Evolutionary conservation across 2,888 invertebrate genomes (phyloP).

Genomic region (Neuroscelio doddi): DNA sequence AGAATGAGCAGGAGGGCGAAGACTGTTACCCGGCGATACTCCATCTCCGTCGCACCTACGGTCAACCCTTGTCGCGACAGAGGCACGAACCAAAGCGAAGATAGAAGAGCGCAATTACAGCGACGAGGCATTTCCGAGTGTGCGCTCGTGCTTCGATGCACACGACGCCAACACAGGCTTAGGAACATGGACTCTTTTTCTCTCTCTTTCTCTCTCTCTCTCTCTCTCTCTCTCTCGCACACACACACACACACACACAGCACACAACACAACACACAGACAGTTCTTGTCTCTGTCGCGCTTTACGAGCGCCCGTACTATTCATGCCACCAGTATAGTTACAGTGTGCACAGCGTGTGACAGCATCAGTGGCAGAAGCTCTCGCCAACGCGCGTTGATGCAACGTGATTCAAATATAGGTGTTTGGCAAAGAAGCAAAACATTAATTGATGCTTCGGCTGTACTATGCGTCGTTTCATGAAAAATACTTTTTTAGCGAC

Average conservation of each 20-base stretch:
- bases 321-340: not conserved
- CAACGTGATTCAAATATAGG: constrained; percentile 40
- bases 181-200: too few relatives aligned
- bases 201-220: not conserved
- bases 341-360: constrained; percentile 24
- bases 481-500: constrained; percentile 7
- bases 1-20: not conserved
- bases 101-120: constrained; percentile 20
- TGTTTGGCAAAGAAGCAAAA: constrained; percentile 40
- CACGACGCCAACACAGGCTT: constrained; percentile 1
- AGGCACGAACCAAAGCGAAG: constrained; percentile 38
- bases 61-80: constrained; percentile 5
- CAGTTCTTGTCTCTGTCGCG: too few relatives aligned
- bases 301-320: not conserved
- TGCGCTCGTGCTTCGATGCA: constrained; percentile 38
- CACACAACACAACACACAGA: not conserved
- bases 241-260: not conserved
- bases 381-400: constrained; percentile 36
- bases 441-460: constrained; percentile 23
- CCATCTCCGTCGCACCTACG: too few relatives aligned
- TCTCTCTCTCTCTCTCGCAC: not conserved
- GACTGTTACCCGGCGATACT: too few relatives aligned
- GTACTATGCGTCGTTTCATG: constrained; percentile 26
- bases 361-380: constrained; percentile 19
- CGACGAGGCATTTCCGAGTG: constrained; percentile 42